Evolutionary conservation across 2,797 vertebrate species (phyloP), one percentile per base, ranked within the genome.

Genomic region (Carcharodon carcharias): DNA sequence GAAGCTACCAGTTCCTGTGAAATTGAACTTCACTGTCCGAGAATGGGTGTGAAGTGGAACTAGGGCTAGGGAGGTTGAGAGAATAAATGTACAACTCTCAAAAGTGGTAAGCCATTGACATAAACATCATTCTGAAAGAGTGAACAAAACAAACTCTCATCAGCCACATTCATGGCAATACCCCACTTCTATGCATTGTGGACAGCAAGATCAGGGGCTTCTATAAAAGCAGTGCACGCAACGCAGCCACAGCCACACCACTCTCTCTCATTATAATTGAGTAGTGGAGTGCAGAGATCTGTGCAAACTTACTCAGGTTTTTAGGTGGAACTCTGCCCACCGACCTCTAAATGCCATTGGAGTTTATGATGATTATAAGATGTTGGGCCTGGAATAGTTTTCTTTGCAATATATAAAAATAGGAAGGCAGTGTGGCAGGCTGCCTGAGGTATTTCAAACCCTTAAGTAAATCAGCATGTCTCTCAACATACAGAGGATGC

Each of bases 331-430:
- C 35, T 93, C 63, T 45, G 63, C 63, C 40, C 61, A 56, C 4
- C 65, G n/a, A 40, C 91, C n/a, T 65, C 65, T 67, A 18, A 93
- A 67, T 45, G 91, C n/a, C 23, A 40, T 45, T 93, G n/a, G 26
- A 93, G 45, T 93, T 40, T 26, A 93, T 8, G 63, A 40, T 93
- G 61, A 26, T 45, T 18, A 45, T 26, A 85, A 85, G 45, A 85
- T 50, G 82, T 80, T n/a, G n/a, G 3, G 35, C 12, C 18, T 50
- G n/a, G 2, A 7, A 93, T 65, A 67, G n/a, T 65, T n/a, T 45
- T 67, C 63, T 67, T 93, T 67, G 21, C n/a, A 93, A 93, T 21
- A 45, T 45, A 67, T 67, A 67, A 93, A 93, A 67, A 93, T 93
- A 93, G 91, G 45, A 93, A 67, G 50, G 23, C 9, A 40, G 21